A percentile compares a stretch with the other conserved stretches of the same genome.
Conservation (phyloP, 2,797 vertebrate genomes). For the Anolis apletophallus region DNA sequence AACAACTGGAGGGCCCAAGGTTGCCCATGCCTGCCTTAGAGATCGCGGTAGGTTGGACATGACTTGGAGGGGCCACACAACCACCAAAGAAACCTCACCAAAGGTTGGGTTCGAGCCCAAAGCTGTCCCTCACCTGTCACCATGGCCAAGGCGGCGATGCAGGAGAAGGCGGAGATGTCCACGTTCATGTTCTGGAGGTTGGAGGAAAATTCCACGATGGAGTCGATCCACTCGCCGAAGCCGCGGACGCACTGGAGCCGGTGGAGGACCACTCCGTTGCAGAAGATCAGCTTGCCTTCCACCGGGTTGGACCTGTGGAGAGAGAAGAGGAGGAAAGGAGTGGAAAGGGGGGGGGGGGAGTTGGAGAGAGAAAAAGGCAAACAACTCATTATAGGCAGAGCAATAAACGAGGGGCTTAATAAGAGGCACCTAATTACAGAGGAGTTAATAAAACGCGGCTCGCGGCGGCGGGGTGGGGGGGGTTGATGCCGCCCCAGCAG, state of each 20-base stretch:
- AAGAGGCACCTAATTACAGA: conserved; percentile 88
- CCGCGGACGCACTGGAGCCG: conserved; percentile 97
- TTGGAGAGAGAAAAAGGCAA: conserved; percentile 73
- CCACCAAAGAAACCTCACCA: too few relatives aligned
- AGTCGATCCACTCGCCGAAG: conserved; percentile 99
- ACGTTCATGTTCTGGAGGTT: conserved; percentile 98
- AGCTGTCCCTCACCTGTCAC: conserved; percentile 90
- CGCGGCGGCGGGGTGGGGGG: conserved; percentile 72
- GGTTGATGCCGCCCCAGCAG: conserved; percentile 46
- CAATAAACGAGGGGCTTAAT: conserved; percentile 89
- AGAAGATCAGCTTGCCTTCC: conserved; percentile 99
- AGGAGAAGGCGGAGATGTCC: conserved; percentile 97
- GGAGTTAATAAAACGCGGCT: conserved; percentile 87
- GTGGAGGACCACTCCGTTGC: conserved; percentile 97
- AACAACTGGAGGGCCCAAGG: too few relatives aligned
- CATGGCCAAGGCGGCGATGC: conserved; percentile 98
- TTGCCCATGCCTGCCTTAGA: too few relatives aligned
- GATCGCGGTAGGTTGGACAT: too few relatives aligned
- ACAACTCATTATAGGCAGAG: conserved; percentile 87
- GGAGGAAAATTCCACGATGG: conserved; percentile 98
- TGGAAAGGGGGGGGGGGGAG: neutral
- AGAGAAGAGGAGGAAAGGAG: neutral
- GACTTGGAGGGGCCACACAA: too few relatives aligned
- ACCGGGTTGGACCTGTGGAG: conserved; percentile 93
- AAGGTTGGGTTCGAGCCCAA: neutral